Evolutionary conservation across 2,888 invertebrate genomes (phyloP).

Genomic region (Dascillus cervinus): DNA sequence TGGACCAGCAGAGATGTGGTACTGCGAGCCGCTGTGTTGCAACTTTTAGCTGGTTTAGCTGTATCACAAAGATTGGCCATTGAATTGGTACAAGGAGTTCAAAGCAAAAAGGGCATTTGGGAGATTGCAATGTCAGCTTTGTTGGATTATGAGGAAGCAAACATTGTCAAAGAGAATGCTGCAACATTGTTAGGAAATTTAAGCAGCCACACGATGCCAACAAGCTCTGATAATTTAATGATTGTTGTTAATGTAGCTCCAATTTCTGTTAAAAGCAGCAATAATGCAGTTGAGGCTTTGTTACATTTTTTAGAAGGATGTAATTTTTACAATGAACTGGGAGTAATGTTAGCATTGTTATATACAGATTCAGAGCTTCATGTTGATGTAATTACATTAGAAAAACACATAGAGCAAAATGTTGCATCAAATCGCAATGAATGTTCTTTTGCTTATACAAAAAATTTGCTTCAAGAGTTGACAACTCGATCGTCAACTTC

Average conservation of each 20-base stretch:
- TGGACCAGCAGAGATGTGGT: constrained; percentile 47
- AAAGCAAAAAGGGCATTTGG: constrained; percentile 34
- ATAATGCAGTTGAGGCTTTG: constrained; percentile 9
- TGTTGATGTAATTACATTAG: too few species aligned
- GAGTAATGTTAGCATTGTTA: constrained; percentile 24
- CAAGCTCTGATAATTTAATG: constrained; percentile 2
- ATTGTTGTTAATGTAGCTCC: constrained; percentile 7
- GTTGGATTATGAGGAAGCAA: constrained; percentile 46
- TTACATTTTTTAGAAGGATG: constrained; percentile 26
- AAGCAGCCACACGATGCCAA: constrained; percentile 22
- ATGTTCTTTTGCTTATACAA: constrained; percentile 5
- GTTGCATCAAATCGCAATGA: neutral
- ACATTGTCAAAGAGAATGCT: constrained; percentile 49
- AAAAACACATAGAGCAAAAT: too few species aligned
- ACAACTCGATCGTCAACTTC: neutral
- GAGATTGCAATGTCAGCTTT: constrained; percentile 33
- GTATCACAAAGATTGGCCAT: constrained; percentile 30
- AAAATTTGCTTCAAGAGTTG: neutral
- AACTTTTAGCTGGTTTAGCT: constrained; percentile 44
- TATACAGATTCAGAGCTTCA: constrained; percentile 20
- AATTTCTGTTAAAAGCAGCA: constrained; percentile 8
- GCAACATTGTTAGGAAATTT: constrained; percentile 47
- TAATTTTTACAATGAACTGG: constrained; percentile 31
- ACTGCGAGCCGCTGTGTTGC: constrained; percentile 46
- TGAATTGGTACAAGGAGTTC: constrained; percentile 28